A percentile compares a stretch with the other conserved stretches of the same genome.
Conservation (phyloP, 2,888 invertebrate species). For the Melipona bicolor region DNA sequence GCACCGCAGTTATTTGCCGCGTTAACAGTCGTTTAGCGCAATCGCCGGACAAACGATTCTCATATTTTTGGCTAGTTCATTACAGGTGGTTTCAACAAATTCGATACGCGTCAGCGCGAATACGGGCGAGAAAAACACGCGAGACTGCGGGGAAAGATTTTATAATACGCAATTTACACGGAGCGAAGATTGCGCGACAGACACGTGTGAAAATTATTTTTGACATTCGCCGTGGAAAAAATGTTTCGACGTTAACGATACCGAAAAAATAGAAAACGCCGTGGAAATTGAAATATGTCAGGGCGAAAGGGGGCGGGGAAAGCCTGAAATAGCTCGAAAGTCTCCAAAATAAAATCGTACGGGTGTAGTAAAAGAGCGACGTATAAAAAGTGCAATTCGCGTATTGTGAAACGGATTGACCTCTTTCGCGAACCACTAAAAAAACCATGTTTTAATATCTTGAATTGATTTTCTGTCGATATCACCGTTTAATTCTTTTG, state of each 20-base stretch:
- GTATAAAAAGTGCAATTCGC: neutral
- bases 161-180: too few species aligned
- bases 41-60: too few species aligned
- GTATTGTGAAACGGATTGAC: neutral
- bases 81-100: too few species aligned
- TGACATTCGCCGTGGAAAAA: neutral
- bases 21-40: too few species aligned
- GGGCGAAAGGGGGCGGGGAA: too few species aligned
- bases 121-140: too few species aligned
- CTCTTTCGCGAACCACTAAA: neutral
- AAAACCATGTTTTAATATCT: constrained; percentile 11
- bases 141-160: too few species aligned
- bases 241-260: neutral
- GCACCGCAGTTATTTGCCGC: too few species aligned
- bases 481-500: neutral
- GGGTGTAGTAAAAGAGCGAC: neutral
- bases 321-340: neutral
- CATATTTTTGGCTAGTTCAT: too few species aligned
- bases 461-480: constrained; percentile 3
- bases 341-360: neutral
- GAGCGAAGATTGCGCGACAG: neutral
- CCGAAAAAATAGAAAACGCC: neutral
- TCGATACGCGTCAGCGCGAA: too few species aligned
- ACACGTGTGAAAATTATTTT: neutral
- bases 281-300: neutral